Evolutionary conservation across 2,113 vertebrate genomes (phyloP).

Genomic region (Isichthys henryi): DNA sequence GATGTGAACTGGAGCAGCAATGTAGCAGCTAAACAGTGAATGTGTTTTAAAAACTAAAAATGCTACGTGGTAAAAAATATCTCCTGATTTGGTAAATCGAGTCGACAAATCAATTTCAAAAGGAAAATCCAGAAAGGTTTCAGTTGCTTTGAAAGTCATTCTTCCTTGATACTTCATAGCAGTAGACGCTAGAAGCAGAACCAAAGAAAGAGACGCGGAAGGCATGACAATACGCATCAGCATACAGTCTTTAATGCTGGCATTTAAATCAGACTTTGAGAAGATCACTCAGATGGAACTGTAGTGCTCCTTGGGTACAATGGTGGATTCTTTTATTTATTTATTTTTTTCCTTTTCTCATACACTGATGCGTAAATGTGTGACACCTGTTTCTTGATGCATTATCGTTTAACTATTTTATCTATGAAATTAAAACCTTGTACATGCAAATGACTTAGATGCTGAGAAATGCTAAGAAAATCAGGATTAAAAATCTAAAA

Average conservation of each 20-base stretch:
- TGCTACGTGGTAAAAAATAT: neutral
- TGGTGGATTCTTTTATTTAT: neutral
- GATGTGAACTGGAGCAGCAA: neutral
- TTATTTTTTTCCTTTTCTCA: neutral
- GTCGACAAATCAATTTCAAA: neutral
- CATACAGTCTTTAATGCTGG: neutral
- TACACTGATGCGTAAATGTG: neutral
- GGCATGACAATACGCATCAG: neutral
- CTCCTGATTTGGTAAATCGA: neutral
- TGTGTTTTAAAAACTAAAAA: neutral
- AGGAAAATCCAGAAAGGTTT: neutral
- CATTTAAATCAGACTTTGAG: neutral
- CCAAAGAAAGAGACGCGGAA: neutral
- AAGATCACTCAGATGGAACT: neutral
- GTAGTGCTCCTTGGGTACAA: neutral
- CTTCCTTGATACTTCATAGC: neutral
- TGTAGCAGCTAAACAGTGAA: neutral
- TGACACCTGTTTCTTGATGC: neutral
- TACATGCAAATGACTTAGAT: neutral
- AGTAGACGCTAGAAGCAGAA: neutral
- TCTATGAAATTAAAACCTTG: neutral
- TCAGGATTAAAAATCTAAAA: neutral
- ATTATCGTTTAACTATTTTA: neutral
- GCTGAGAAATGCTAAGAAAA: neutral
- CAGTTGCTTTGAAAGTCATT: neutral